Conservation (phyloP, 2,113 vertebrate species). For the Pygoscelis adeliae region DNA sequence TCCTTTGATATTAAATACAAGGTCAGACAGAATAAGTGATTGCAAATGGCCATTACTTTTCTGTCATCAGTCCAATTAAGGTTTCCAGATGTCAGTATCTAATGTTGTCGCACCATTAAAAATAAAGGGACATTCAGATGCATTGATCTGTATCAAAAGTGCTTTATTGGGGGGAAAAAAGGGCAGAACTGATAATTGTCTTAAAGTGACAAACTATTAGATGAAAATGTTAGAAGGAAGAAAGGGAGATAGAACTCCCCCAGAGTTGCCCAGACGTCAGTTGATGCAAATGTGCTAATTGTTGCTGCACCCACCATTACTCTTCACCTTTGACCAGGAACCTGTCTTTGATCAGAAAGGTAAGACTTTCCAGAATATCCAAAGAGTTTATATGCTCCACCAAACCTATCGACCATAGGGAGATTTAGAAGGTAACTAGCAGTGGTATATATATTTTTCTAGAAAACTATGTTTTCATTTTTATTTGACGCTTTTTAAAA, state of each 20-base stretch:
- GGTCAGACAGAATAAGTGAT: constrained; percentile 66
- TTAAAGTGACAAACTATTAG: constrained; percentile 50
- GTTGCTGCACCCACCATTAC: background rate
- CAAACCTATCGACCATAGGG: background rate
- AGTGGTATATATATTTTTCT: background rate
- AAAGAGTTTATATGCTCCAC: background rate
- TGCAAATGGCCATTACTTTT: constrained; percentile 64
- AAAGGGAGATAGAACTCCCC: background rate
- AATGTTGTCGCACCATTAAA: constrained; percentile 48
- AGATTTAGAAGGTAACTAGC: background rate
- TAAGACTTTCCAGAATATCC: background rate
- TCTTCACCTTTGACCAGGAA: background rate
- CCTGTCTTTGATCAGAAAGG: background rate
- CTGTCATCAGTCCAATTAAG: constrained; percentile 77
- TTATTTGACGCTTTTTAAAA: background rate
- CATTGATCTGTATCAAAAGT: constrained; percentile 76
- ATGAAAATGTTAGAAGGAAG: constrained; percentile 47
- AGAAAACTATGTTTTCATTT: background rate
- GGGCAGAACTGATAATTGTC: constrained; percentile 61
- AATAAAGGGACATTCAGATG: constrained; percentile 67
- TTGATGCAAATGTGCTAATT: background rate
- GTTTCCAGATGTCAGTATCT: constrained; percentile 76
- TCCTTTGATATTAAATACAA: constrained; percentile 72
- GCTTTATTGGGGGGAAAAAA: constrained; percentile 3
- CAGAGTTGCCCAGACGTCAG: background rate